Conservation (phyloP, 1,140 invertebrate species). For the Temnothorax nylanderi region DNA sequence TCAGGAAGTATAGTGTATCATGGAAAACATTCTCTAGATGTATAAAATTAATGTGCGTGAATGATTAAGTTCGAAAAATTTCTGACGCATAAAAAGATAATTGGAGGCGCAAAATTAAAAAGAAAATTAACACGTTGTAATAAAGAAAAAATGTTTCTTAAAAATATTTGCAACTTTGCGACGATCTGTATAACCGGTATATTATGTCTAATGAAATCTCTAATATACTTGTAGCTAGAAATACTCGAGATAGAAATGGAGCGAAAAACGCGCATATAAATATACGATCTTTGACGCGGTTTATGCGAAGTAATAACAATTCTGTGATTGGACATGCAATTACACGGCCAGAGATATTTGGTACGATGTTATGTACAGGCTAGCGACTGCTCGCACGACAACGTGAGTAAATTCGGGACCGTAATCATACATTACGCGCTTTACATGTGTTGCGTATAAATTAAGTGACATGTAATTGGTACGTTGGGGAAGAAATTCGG, state of each 20-base stretch:
- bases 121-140: neutral
- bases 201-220: neutral
- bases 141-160: neutral
- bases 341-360: constrained; percentile 33
- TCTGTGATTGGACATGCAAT: constrained; percentile 49
- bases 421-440: constrained; percentile 34
- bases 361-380: constrained; percentile 24
- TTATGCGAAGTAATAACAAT: constrained; percentile 33
- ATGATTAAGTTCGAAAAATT: neutral
- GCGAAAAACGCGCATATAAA: constrained; percentile 27
- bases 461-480: constrained; percentile 42
- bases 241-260: constrained; percentile 29
- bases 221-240: constrained; percentile 1
- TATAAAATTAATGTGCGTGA: neutral
- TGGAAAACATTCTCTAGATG: neutral
- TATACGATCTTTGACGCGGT: neutral
- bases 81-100: neutral
- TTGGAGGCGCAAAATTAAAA: neutral
- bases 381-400: constrained; percentile 10
- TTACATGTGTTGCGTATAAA: constrained; percentile 39
- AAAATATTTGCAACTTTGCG: constrained; percentile 6
- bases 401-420: constrained; percentile 11
- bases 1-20: neutral
- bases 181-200: neutral
- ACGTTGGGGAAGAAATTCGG: constrained; percentile 29